Evolutionary conservation across 1,140 invertebrate genomes (phyloP), one percentile per base, ranked within the genome.

Genomic region (Andricus grossulariae): DNA sequence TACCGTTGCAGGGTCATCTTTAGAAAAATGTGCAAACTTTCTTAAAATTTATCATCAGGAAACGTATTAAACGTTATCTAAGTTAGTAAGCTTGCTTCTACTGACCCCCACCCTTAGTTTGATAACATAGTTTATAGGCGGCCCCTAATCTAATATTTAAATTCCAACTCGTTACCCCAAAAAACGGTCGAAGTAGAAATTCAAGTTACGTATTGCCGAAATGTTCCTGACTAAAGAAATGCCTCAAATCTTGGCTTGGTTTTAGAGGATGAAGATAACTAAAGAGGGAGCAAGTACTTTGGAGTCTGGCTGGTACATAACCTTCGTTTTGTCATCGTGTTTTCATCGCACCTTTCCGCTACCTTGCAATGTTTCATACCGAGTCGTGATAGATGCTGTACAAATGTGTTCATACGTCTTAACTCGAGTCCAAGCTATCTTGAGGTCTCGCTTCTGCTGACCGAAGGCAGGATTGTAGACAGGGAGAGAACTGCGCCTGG

Each of bases 391-490:
- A 77, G 81, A 83, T 81, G 77, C 71, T 16, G 71, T 83, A 80
- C 84, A 83, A 86, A 85, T 84, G 83, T 71, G 78, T 83, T 85
- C 84, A 83, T 78, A 83, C 77, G 78, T 85, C 81, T 82, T 77
- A 80, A 81, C 80, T 77, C 71, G 4, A 50, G 55, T 73, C 76
- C 55, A 66, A 51, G 49, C 50, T 78, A 79, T 60, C 74, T 76
- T 51, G 45, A 70, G 72, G 52, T 78, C 71, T 19, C 54, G 50
- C 57, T 19, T 57, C 71, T 18, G 39, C 50, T 16, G 3, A 39
- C 2, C 12, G 19, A 51, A 11, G n/a, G 25, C 50, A 75, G 50
- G 52, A 76, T 18, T 51, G 57, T 45, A 72, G 74, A 49, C 49
- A 50, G n/a, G 71, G 52, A 73, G 80, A 76, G 73, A 83, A 85